phyloP scores from a whole-genome alignment of 2,888 invertebrate species.

The Meganola albula region DNA sequence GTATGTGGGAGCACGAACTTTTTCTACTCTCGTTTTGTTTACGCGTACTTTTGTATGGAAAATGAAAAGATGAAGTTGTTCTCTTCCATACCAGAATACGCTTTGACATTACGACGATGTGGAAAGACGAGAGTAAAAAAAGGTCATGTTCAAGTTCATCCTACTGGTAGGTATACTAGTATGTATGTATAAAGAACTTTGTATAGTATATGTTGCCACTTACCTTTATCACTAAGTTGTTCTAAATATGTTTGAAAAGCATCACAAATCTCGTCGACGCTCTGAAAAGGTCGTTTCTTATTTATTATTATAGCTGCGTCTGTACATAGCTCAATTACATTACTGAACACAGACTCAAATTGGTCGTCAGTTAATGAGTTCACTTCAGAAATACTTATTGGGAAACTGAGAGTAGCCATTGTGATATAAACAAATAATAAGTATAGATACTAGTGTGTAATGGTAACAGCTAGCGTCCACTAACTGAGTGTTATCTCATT shows the following conservation, averaged over 20 bases:
- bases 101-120: too few species aligned
- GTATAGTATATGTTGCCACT: too few species aligned
- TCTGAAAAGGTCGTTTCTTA: conserved; percentile 71
- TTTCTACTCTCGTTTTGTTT: too few species aligned
- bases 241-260: conserved; percentile 78
- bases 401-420: conserved; percentile 14
- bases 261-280: conserved; percentile 60
- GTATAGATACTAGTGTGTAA: too few species aligned
- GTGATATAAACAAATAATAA: conserved; percentile 6
- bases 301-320: conserved; percentile 71
- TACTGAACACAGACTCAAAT: conserved; percentile 78
- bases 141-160: too few species aligned
- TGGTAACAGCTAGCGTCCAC: conserved; percentile 11
- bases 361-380: conserved; percentile 71
- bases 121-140: too few species aligned
- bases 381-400: conserved; percentile 65
- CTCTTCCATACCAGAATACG: too few species aligned
- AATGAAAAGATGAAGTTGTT: too few species aligned
- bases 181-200: too few species aligned
- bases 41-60: too few species aligned
- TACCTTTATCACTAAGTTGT: conserved; percentile 68
- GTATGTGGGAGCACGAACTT: too few species aligned
- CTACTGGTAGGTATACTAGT: too few species aligned
- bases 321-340: conserved; percentile 79
- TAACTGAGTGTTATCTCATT: conserved; percentile 29